phyloP scores from a whole-genome alignment of 1,140 invertebrate genomes.

The Zophobas atratus region DNA sequence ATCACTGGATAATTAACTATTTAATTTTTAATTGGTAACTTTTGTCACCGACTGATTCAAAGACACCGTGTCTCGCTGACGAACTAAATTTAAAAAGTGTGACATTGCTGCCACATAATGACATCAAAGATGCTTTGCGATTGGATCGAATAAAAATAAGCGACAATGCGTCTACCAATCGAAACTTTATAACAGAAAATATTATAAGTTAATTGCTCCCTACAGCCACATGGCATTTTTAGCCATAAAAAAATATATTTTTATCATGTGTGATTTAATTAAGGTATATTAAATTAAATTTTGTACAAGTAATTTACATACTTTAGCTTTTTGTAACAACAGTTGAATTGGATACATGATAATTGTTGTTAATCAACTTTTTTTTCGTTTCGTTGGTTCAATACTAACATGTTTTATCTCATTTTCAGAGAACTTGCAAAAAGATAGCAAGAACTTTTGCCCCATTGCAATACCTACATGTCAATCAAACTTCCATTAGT shows the following conservation, averaged over 20 bases:
- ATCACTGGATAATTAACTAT: no score
- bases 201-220: no score
- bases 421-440: not conserved
- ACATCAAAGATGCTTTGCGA: not conserved
- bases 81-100: no score
- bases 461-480: not conserved
- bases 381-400: not conserved
- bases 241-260: no score
- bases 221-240: no score
- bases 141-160: not conserved
- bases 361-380: conserved; percentile 22
- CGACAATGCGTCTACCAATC: not conserved
- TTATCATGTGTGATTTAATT: no score
- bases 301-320: not conserved
- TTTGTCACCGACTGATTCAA: no score
- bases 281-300: no score
- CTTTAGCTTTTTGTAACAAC: not conserved
- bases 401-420: conserved; percentile 10
- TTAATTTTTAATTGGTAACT: no score
- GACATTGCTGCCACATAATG: not conserved
- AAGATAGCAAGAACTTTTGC: conserved; percentile 3
- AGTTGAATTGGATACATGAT: conserved; percentile 17
- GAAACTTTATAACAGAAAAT: no score
- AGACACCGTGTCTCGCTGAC: no score
- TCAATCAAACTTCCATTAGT: not conserved